Base-by-base conservation (phyloP, 1,140 invertebrate species). In the Cotesia vestalis region DNA sequence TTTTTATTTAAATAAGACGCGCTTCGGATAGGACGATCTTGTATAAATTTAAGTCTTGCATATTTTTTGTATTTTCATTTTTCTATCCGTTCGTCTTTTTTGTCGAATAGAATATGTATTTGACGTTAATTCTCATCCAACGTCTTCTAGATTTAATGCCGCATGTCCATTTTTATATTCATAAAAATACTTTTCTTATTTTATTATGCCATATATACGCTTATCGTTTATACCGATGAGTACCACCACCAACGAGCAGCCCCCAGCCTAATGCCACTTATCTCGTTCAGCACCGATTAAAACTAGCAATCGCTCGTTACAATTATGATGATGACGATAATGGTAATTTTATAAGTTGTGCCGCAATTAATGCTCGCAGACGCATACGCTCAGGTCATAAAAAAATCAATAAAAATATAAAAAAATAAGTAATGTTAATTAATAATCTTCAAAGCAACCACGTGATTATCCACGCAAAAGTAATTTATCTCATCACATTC, bases 181-280 rank as follows among this genome's bases (percentile, higher is more conserved):
- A 27, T 27, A 27, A 27, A 27, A 27, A 27, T 27, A 27, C 27
- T 27, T 27, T 27, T 27, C 27, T 27, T 27, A 27, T 27, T 27
- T 27, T 27, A 27, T 27, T 27, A 27, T 27, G 27, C 27, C 11
- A 46, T 46, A 46, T 46, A 9, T 46, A 46, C 11, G 5, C 40
- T 46, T 11, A 46, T 46, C 6, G 40, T 46, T 46, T 46, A 9
- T 9, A 46, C 40, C 8, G 40, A 46, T 46, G 40, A 46, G 40
- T 46, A 46, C 40, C 77, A 77, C 84, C 84, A 87, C 83, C 85
- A 84, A 82, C 83, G 83, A 86, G 80, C 81, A 86, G 83, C 84
- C 84, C 40, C 84, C 82, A 85, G 84, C 84, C 85, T 86, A 85
- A 86, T 83, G 85, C 84, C 85, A 85, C 85, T 85, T 81, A 85